phyloP scores from a whole-genome alignment of 2,113 vertebrate species.

The Ovibos moschatus region DNA sequence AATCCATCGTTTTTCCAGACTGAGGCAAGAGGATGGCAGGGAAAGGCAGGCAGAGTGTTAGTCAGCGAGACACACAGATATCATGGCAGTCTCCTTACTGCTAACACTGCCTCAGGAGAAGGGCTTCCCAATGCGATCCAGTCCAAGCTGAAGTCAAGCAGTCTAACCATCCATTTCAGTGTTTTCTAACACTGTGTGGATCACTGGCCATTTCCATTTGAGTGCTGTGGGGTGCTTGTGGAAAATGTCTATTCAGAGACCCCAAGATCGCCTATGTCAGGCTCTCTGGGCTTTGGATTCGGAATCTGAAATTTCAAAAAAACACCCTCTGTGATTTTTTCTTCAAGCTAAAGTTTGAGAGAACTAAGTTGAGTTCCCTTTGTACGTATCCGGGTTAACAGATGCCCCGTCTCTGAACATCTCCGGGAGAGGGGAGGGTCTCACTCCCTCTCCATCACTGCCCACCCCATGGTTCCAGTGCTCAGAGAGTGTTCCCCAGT shows the following conservation, averaged over 20 bases:
- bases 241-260: not conserved
- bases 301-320: not conserved
- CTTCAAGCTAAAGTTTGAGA: not conserved
- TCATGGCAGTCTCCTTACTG: fast-evolving
- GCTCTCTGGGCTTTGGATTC: not conserved
- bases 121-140: not conserved
- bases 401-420: not conserved
- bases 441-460: not conserved
- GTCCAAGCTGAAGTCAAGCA: not conserved
- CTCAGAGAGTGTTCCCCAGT: not conserved
- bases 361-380: not conserved
- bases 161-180: not conserved
- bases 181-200: not conserved
- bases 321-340: not conserved
- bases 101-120: not conserved
- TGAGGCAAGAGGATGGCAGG: not conserved
- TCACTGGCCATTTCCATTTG: not conserved
- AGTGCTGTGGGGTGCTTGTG: not conserved
- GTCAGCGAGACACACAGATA: not conserved
- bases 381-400: not conserved
- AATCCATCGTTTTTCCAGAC: not conserved
- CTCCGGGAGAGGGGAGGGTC: not conserved
- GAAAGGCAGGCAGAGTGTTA: not conserved
- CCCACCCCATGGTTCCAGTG: not conserved
- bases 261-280: not conserved